Conservation (phyloP, 2,888 invertebrate genomes). For the Cecidostiba fungosa region DNA sequence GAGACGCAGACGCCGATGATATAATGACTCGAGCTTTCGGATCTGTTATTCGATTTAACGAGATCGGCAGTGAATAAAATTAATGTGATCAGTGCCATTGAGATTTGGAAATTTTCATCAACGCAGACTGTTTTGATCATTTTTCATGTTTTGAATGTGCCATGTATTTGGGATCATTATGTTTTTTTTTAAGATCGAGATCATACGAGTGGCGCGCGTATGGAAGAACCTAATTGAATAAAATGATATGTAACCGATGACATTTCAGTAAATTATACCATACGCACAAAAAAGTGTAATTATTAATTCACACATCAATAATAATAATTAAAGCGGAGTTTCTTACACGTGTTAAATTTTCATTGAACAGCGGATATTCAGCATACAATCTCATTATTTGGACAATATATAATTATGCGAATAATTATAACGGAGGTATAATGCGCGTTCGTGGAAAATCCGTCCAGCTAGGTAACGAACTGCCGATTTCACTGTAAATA, state of each 20-base stretch:
- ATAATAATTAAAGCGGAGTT: too few species aligned
- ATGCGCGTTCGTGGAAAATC: background rate
- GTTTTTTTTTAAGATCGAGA: background rate
- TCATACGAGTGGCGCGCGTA: background rate
- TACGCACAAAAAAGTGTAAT: too few species aligned
- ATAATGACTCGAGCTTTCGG: background rate
- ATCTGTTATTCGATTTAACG: background rate
- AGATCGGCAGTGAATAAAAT: background rate
- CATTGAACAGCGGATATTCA: background rate
- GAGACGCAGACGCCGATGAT: background rate
- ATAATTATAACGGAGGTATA: background rate
- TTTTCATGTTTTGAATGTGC: background rate
- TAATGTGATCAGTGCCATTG: background rate
- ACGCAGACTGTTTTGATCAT: background rate
- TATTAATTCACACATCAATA: too few species aligned
- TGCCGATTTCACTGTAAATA: slow-evolving; percentile 29
- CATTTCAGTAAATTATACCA: too few species aligned
- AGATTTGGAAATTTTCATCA: background rate
- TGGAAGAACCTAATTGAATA: background rate
- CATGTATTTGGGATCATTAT: background rate
- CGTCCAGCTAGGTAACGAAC: background rate
- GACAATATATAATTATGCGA: background rate
- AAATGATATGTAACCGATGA: too few species aligned
- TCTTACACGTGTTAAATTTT: too few species aligned
- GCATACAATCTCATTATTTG: background rate